phyloP scores from a whole-genome alignment of 2,888 invertebrate species.

The Rutpela maculata region DNA sequence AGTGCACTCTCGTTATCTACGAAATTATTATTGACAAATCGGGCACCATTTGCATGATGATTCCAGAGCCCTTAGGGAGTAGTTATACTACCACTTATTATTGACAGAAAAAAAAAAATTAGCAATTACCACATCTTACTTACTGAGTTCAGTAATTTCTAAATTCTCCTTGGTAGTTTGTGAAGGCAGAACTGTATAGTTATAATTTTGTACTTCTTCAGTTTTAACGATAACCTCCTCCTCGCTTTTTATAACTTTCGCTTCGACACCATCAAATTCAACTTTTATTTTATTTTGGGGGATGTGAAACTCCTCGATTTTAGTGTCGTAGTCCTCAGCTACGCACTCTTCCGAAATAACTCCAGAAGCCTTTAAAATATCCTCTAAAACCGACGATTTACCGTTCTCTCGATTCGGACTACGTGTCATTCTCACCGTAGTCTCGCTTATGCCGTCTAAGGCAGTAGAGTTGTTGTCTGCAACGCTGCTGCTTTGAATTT shows the following conservation, averaged over 20 bases:
- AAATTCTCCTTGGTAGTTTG: conserved; percentile 10
- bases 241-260: conserved; percentile 3
- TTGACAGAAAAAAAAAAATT: not conserved
- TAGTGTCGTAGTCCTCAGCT: conserved; percentile 60
- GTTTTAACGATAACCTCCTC: conserved; percentile 29
- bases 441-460: conserved; percentile 18
- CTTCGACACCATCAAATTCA: conserved; percentile 13
- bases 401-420: conserved; percentile 53
- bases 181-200: conserved; percentile 22
- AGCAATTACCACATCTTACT: conserved; percentile 21
- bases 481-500: conserved; percentile 34
- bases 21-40: too few species aligned
- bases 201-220: conserved; percentile 35
- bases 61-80: too few species aligned
- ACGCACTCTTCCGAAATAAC: conserved; percentile 51
- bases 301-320: conserved; percentile 63
- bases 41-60: too few species aligned
- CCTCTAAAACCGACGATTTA: conserved; percentile 57
- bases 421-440: not conserved
- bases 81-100: too few species aligned
- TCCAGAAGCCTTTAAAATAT: conserved; percentile 58
- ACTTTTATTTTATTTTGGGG: conserved; percentile 38
- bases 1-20: too few species aligned
- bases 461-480: conserved; percentile 19
- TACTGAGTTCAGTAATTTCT: conserved; percentile 34